Evolutionary conservation across 2,888 invertebrate species (phyloP), one percentile per base, ranked within the genome.

Genomic region (Margaritifera margaritifera): DNA sequence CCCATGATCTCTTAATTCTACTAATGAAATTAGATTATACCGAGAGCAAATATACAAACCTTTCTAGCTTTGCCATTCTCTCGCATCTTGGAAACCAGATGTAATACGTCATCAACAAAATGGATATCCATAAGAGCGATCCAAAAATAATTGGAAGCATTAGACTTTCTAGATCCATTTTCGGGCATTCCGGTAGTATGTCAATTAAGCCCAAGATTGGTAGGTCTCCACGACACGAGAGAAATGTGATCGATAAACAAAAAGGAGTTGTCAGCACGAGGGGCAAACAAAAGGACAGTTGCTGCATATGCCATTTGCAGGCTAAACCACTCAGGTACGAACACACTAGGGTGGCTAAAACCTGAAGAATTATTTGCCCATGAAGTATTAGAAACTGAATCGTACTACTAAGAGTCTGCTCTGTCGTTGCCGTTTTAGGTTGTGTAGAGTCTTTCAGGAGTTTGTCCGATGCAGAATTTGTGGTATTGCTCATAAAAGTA

Each of bases 51-150:
- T 51, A 18, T 6, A 64, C 71, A 64, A 72, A 88, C 90, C 96
- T 97, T 89, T 98, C 98, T 0, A 98, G 97, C 31, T 96, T 94
- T 0, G 98, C 98, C 84, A 99, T 92, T 92, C 98, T 94, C 90
- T 99, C 98, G 84, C 96, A 96, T 91, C 97, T 96, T 5, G 99
- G 99, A 1, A 95, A 96, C 98, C 98, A 98, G 75, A 98, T 95
- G 86, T 99, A 98, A 72, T 97, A 91, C 0, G 97, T 95, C 66
- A 98, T 95, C 97, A 98, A 97, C 0, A 97, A 95, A 90, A 98
- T 97, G 1, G 97, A 96, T 6, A 97, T 89, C 59, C 97, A 90
- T 96, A 98, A 97, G 31, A 74, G 66, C 11, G 54, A 62, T 2
- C 66, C 64, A 20, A 68, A 24, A 5, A 61, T 66, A 3, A 72